Evolutionary conservation across 2,888 invertebrate species (phyloP), one percentile per base, ranked within the genome.

Genomic region (Tinea semifulvella): DNA sequence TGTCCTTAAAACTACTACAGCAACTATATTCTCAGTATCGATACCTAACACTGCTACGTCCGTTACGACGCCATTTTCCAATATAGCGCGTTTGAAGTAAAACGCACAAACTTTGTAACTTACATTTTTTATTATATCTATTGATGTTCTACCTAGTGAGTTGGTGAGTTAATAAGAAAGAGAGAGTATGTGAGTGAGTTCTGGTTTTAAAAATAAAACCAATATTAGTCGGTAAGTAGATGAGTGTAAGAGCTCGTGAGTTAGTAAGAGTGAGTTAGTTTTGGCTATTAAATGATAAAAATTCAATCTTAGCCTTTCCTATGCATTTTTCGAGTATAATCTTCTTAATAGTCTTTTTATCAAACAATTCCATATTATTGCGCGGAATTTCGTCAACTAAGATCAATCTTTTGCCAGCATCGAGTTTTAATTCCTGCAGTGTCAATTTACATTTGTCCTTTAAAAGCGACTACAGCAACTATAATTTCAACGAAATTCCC

Each of bases 361-460:
- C 92, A 1, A 96, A 84, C 76, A 96, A 96, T 0, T 96, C 95
- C 89, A 96, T 91, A 1, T 86, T 85, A 68, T 96, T 96, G 54
- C 90, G 87, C 0, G 94, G 94, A 65, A 94, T 85, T 18, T 83
- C 71, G 0, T 85, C 75, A 1, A 89, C 82, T 1, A 88, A 61
- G 50, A 87, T 70, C 49, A 93, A 61, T 45, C 81, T 82, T 52
- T 85, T 77, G 46, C 85, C 84, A 1, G 86, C 84, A 61, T 85
- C 87, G 1, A 82, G 76, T 52, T 85, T 85, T 5, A 92, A 59
- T 10, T 86, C 81, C 6, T 81, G 75, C 1, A 88, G 54, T 0
- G 73, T 72, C 5, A 83, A 42, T 1, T 57, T 53, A 0, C 53
- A 44, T 0, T 67, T 55, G 0, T 0, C 65, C 63, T 26, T 71